A percentile compares a stretch with the other conserved stretches of the same genome.
Evolutionary conservation across 2,888 invertebrate genomes (phyloP).

Genomic region (Lathronympha strigana): DNA sequence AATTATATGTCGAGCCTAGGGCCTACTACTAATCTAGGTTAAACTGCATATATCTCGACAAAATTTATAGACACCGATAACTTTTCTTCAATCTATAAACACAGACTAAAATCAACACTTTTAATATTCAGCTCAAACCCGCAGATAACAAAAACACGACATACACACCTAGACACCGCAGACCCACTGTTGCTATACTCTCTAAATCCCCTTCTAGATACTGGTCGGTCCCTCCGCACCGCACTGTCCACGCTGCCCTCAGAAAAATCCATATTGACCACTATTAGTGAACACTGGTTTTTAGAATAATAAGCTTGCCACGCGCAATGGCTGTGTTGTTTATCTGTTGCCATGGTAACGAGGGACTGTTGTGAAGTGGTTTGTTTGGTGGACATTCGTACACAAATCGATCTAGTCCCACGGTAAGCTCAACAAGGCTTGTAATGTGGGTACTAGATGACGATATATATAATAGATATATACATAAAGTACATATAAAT

Average conservation of each 20-base stretch:
- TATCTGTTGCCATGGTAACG: slow-evolving; percentile 64
- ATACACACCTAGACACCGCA: slow-evolving; percentile 65
- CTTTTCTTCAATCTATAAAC: no score
- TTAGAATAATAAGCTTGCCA: slow-evolving; percentile 49
- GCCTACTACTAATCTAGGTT: no score
- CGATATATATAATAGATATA: no score
- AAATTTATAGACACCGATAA: no score
- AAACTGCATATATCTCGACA: no score
- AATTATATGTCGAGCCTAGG: no score
- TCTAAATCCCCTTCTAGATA: slow-evolving; percentile 72
- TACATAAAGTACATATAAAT: no score
- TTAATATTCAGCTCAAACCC: neutral
- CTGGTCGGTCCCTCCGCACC: slow-evolving; percentile 65
- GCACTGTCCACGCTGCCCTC: slow-evolving; percentile 65
- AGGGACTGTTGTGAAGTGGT: neutral
- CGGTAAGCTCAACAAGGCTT: no score
- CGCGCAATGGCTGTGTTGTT: slow-evolving; percentile 70
- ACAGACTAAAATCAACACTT: neutral
- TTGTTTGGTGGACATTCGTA: neutral
- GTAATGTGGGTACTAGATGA: no score
- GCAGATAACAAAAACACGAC: neutral
- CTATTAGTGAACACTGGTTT: slow-evolving; percentile 38
- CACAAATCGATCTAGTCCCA: no score
- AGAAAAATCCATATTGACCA: slow-evolving; percentile 74
- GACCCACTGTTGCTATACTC: slow-evolving; percentile 71